Evolutionary conservation across 2,113 vertebrate species (phyloP).

Genomic region (Speoplatyrhinus poulsoni): DNA sequence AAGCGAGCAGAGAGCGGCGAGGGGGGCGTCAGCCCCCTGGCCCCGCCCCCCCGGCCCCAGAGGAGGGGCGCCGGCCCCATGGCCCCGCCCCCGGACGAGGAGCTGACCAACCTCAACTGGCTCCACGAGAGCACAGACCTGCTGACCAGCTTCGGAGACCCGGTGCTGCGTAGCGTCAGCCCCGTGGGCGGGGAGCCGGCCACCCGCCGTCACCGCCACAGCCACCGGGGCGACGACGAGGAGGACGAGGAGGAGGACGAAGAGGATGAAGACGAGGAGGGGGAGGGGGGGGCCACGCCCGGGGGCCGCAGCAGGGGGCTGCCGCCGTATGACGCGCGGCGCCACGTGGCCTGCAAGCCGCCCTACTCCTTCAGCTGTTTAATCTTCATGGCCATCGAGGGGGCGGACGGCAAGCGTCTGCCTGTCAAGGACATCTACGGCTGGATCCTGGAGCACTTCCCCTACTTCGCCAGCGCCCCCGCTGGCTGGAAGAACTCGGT

Average conservation of each 20-base stretch:
- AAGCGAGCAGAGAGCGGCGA: conserved; percentile 84
- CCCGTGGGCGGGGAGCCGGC: conserved; percentile 81
- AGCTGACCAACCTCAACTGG: conserved; percentile 98
- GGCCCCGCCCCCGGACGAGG: conserved; percentile 89
- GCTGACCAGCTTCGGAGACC: conserved; percentile 90
- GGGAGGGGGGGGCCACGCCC: conserved; percentile 57
- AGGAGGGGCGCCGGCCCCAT: conserved; percentile 73
- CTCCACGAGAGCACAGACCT: conserved; percentile 95
- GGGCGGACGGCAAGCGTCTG: conserved; percentile 87
- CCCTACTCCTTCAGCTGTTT: conserved; percentile 94
- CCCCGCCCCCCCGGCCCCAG: conserved; percentile 78
- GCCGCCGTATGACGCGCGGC: conserved; percentile 85
- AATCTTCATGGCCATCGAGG: conserved; percentile 94
- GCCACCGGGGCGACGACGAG: not conserved
- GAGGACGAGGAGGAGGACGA: not conserved
- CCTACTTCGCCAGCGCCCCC: conserved; percentile 88
- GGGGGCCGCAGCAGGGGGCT: conserved; percentile 64
- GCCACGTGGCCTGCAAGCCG: conserved; percentile 91
- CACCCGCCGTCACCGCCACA: not conserved
- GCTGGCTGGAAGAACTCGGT: conserved; percentile 95
- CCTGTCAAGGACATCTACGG: conserved; percentile 93
- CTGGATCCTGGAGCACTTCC: conserved; percentile 94
- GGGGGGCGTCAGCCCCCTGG: conserved; percentile 77
- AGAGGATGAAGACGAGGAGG: conserved; percentile 76
- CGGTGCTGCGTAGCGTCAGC: conserved; percentile 86